Conservation (phyloP, 64 coral and sea anemone genomes). For the Acropora tenuis region DNA sequence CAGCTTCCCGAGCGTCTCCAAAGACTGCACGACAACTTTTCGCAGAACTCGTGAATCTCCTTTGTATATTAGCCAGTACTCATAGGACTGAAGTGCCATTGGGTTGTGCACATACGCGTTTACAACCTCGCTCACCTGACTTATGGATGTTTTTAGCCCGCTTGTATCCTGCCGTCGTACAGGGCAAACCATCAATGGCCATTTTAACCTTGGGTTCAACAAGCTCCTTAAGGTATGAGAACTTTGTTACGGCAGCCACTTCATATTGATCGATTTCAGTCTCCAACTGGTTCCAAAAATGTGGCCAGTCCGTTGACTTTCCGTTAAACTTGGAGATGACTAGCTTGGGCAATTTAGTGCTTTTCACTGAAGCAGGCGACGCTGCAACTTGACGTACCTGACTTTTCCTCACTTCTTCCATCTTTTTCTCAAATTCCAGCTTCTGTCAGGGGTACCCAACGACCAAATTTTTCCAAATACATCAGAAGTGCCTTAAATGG, state of each 20-base stretch:
- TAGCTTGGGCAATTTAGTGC: no score
- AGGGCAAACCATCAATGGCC: conserved; percentile 43
- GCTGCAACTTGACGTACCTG: no score
- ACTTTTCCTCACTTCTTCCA: neutral
- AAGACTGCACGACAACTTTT: conserved; percentile 38
- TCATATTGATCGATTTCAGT: conserved; percentile 21
- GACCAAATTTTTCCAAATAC: no score
- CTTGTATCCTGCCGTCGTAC: conserved; percentile 28
- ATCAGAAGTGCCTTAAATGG: no score
- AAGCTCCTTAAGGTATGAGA: conserved; percentile 27
- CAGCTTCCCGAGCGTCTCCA: conserved; percentile 64
- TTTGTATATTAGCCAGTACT: conserved; percentile 12
- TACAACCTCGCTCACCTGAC: conserved; percentile 48
- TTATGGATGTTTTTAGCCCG: conserved; percentile 43
- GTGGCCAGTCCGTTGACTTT: neutral
- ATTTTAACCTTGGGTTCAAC: conserved; percentile 18
- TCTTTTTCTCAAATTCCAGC: no score
- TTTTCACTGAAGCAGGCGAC: no score
- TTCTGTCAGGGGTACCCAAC: no score
- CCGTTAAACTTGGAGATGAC: no score
- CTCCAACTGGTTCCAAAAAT: conserved; percentile 30
- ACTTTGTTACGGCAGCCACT: conserved; percentile 35
- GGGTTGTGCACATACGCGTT: conserved; percentile 38
- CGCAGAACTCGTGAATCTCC: conserved; percentile 47
- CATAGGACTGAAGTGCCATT: conserved; percentile 12